These are phyloP conservation scores for Lagorchestes hirsutus DNA, from an alignment of 2,797 vertebrate species.

Conservation along the genomic window DNA sequence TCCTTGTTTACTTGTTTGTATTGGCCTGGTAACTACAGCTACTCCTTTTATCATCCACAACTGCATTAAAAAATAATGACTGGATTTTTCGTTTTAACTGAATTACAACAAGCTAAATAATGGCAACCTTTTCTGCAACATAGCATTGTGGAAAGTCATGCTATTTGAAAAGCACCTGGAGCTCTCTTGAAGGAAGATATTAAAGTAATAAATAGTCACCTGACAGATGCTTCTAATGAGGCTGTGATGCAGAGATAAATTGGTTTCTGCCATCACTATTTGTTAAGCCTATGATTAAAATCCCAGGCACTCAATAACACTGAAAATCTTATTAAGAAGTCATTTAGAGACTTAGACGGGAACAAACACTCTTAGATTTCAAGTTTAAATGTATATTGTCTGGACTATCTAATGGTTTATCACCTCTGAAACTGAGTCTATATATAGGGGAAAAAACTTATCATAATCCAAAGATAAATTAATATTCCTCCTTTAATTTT, in stretches of 20 bases:
- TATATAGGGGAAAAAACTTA: not conserved
- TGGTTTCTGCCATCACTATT: not conserved
- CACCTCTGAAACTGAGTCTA: not conserved
- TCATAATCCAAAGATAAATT: not conserved
- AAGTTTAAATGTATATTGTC: not conserved
- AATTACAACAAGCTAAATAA: not conserved
- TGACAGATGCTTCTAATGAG: not conserved
- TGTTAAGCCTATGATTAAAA: not conserved
- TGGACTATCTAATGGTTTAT: not conserved
- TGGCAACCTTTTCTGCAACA: not conserved
- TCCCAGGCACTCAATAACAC: not conserved
- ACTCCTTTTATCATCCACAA: not conserved
- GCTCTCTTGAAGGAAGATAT: slow-evolving; percentile 20
- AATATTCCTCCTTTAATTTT: not conserved
- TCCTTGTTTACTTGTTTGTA: not conserved
- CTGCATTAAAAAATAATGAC: not conserved
- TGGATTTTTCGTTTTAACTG: slow-evolving; percentile 37
- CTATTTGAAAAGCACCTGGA: slow-evolving; percentile 16
- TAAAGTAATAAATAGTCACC: not conserved
- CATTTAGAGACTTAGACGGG: not conserved
- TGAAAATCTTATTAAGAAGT: not conserved
- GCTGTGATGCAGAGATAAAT: not conserved
- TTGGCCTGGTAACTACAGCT: not conserved
- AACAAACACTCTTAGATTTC: not conserved
- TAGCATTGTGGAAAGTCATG: slow-evolving; percentile 4